Percentiles rank a stretch among this genome's conserved stretches.
phyloP scores from a whole-genome alignment of 2,888 invertebrate species.

The Chrysolina haemoptera region DNA sequence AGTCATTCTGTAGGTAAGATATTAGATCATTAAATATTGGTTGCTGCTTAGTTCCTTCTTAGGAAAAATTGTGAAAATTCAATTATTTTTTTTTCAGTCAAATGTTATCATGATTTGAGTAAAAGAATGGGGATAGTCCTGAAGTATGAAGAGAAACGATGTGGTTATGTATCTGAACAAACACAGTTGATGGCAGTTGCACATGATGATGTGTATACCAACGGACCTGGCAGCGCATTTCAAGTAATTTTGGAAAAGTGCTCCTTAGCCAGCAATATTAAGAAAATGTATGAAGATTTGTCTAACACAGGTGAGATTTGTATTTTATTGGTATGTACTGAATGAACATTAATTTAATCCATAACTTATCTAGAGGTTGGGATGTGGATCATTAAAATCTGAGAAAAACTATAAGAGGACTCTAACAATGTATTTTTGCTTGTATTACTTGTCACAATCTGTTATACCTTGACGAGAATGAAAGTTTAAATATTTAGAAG shows the following conservation, averaged over 20 bases:
- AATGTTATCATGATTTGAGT: constrained; percentile 95
- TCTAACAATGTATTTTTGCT: no score
- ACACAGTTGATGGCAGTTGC: constrained; percentile 86
- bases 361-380: no score
- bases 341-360: no score
- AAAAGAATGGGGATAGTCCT: constrained; percentile 90
- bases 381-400: no score
- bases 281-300: constrained; percentile 84
- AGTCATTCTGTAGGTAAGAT: constrained; percentile 86
- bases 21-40: neutral
- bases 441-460: no score
- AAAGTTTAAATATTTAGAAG: no score
- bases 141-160: constrained; percentile 91
- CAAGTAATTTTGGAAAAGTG: constrained; percentile 87
- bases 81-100: constrained; percentile 71
- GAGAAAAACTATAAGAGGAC: no score
- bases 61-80: neutral
- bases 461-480: no score
- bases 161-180: constrained; percentile 90
- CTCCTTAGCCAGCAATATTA: constrained; percentile 87
- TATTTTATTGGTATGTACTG: neutral
- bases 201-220: constrained; percentile 75
- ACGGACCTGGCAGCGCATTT: constrained; percentile 75
- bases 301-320: constrained; percentile 73
- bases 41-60: neutral